A percentile compares a stretch with the other conserved stretches of the same genome.
Evolutionary conservation across 2,888 invertebrate genomes (phyloP).

Genomic region (Phaedon cochleariae): DNA sequence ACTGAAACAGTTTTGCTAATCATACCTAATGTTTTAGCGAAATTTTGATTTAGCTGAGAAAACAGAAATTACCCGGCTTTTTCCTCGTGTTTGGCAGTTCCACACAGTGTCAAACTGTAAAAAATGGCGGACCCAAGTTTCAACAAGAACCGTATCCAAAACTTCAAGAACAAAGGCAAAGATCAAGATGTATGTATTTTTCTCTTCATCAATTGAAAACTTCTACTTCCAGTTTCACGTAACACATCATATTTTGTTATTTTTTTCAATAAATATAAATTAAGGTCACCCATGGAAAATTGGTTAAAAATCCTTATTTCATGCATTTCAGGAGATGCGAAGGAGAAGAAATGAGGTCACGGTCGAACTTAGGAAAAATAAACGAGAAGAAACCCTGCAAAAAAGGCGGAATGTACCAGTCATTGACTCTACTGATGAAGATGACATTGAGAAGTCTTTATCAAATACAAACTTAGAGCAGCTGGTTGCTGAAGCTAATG

Average conservation of each 20-base stretch:
- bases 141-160: slow-evolving; percentile 88
- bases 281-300: not conserved
- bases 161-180: slow-evolving; percentile 99
- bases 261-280: no score
- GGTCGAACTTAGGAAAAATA: slow-evolving; percentile 96
- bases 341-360: slow-evolving; percentile 96
- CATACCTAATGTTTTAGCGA: not conserved
- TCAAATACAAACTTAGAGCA: slow-evolving; percentile 79
- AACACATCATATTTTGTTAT: no score
- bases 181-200: slow-evolving; percentile 92
- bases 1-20: not conserved
- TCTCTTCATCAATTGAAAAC: no score
- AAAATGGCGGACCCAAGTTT: slow-evolving; percentile 73
- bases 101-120: slow-evolving; percentile 45
- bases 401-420: slow-evolving; percentile 96
- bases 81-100: slow-evolving; percentile 49
- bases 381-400: slow-evolving; percentile 95
- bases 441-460: slow-evolving; percentile 75
- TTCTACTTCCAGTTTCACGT: no score
- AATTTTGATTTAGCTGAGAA: not conserved
- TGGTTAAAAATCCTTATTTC: slow-evolving; percentile 19
- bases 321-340: slow-evolving; percentile 86
- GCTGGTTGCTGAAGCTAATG: slow-evolving; percentile 87
- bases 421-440: slow-evolving; percentile 85
- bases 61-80: slow-evolving; percentile 43